These are phyloP conservation scores for Oikopleura albicans DNA, from an alignment of 23 tunicate species.

Conservation along the genomic window DNA sequence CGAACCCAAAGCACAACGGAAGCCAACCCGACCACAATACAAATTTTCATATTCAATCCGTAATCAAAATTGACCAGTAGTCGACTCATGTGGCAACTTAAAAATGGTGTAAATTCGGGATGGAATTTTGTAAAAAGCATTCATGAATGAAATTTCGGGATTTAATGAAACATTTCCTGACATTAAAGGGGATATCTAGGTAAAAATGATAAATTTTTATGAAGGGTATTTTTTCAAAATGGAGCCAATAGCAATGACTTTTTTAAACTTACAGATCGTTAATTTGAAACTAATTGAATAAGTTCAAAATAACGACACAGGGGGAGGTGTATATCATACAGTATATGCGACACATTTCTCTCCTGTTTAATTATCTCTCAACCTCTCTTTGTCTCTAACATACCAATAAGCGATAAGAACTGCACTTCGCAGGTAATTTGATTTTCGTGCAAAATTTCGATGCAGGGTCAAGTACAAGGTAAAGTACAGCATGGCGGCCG, in stretches of 20 bases:
- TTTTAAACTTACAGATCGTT: background rate
- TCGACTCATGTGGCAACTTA: slow-evolving; percentile 33
- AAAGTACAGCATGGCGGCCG: background rate
- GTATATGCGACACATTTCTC: too few species aligned
- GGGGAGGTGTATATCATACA: too few species aligned
- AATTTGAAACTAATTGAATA: too few species aligned
- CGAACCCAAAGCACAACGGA: slow-evolving; percentile 23
- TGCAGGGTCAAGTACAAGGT: background rate
- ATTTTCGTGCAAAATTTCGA: background rate
- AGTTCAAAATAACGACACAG: too few species aligned
- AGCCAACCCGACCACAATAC: slow-evolving; percentile 33
- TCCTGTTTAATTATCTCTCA: background rate
- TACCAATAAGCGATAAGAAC: background rate
- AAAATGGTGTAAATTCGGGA: slow-evolving; percentile 8
- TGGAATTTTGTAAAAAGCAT: background rate
- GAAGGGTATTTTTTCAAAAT: background rate
- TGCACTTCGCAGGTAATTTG: background rate
- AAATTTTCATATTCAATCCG: slow-evolving; percentile 67
- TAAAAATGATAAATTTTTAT: too few species aligned
- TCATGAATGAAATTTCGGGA: background rate
- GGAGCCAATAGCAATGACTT: background rate
- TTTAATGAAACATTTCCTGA: too few species aligned
- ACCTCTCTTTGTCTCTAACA: background rate
- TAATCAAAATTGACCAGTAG: slow-evolving; percentile 43
- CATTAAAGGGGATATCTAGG: too few species aligned